A percentile compares a stretch with the other conserved stretches of the same genome.
Evolutionary conservation across 2,113 vertebrate genomes (phyloP).

Genomic region (Calyptommatus sinebrachiatus): DNA sequence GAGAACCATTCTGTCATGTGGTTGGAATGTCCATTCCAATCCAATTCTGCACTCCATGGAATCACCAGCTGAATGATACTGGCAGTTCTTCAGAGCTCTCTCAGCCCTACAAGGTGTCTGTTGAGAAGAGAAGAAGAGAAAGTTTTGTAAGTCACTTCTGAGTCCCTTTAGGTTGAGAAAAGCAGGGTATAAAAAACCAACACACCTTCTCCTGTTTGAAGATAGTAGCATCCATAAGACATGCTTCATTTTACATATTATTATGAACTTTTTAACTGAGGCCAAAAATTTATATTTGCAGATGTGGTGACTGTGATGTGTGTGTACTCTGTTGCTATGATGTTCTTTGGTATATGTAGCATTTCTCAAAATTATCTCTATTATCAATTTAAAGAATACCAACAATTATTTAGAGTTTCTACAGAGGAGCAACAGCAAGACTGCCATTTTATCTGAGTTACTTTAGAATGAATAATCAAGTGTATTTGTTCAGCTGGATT

Average conservation of each 20-base stretch:
- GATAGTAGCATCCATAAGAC: too few species aligned
- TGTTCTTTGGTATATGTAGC: conserved; percentile 27
- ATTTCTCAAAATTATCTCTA: conserved; percentile 39
- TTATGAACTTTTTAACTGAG: neutral
- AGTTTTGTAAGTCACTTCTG: too few species aligned
- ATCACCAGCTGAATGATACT: too few species aligned
- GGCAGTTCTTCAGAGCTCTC: too few species aligned
- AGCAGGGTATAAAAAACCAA: too few species aligned
- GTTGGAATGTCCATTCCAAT: too few species aligned
- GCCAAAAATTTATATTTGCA: neutral
- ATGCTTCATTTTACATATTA: neutral
- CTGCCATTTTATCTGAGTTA: conserved; percentile 58
- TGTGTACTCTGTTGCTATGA: neutral
- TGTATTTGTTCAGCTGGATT: conserved; percentile 52
- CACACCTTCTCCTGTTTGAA: neutral
- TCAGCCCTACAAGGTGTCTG: too few species aligned
- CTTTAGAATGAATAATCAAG: conserved; percentile 52
- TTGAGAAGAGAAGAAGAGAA: too few species aligned
- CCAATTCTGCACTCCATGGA: too few species aligned
- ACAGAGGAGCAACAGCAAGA: conserved; percentile 40
- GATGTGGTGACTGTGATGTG: neutral
- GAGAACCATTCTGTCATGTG: too few species aligned
- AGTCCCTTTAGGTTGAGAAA: too few species aligned
- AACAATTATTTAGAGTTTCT: conserved; percentile 47
- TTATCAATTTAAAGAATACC: conserved; percentile 14